Evolutionary conservation across 2,888 invertebrate species (phyloP), one percentile per base, ranked within the genome.

Genomic region (Embidobia sp.): DNA sequence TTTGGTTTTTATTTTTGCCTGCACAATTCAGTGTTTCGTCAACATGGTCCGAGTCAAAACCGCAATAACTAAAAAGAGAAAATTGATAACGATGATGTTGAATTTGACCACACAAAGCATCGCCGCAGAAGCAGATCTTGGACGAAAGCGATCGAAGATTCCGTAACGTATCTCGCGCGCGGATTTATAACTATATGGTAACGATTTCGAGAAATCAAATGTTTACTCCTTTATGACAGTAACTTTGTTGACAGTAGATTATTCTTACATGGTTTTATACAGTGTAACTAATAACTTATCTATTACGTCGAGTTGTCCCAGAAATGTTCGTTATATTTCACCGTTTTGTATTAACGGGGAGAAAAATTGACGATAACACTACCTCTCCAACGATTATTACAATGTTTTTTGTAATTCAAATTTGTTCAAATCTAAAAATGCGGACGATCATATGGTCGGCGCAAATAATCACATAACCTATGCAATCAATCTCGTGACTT

Each of bases 71-170:
- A 55, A 51, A 40, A 40, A 44, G 42, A 42, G 16, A 16, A 8
- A 42, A 64, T 33, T 73, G 67, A 73, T 77, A 67, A 73, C 69
- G 64, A 74, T 72, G 66, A 78, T 66, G 66, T 64, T 66, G 66
- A 75, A 42, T 57, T 75, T 63, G 49, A 75, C 55, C 51, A 66
- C 59, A 66, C 61, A 72, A 78, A 61, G 75, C 70, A 72, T 72
- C 75, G 64, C 57, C 70, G 57, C 70, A 72, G 78, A 78, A 75
- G 78, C 78, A 72, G 75, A 69, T 78, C 75, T 69, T 78, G 76
- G 75, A 78, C 51, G 74, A 70, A 70, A 78, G 53, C 53, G 73
- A 67, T 72, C 67, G 66, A 75, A 78, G 55, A 63, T 55, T 64
- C 40, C 73, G 64, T 69, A 64, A 73, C 57, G 46, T 69, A 59